A percentile compares a stretch with the other conserved stretches of the same genome.
Conservation (phyloP, 2,888 invertebrate genomes). For the Pegoplata infirma region DNA sequence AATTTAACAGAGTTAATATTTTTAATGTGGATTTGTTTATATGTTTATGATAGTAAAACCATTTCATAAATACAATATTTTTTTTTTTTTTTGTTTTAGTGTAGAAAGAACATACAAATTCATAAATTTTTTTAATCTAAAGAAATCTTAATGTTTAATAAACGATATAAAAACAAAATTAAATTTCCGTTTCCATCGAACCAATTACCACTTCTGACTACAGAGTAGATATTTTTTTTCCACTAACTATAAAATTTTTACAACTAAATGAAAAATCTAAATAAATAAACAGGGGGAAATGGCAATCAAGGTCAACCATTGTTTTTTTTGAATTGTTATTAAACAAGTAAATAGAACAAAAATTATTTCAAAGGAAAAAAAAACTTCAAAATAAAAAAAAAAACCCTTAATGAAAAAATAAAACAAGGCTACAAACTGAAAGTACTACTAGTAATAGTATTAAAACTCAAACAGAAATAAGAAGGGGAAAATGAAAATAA, state of each 20-base stretch:
- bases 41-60: no score
- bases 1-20: no score
- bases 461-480: background rate
- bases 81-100: no score
- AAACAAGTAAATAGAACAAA: background rate
- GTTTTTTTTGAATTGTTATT: conserved; percentile 4
- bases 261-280: conserved; percentile 4
- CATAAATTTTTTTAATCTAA: background rate
- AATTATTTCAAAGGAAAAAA: background rate
- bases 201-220: background rate
- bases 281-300: no score
- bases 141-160: conserved; percentile 13
- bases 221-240: background rate
- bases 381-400: background rate
- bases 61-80: no score
- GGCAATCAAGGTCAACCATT: conserved; percentile 21
- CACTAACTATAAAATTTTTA: background rate
- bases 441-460: conserved; percentile 4
- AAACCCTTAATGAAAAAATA: background rate
- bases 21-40: no score
- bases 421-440: conserved; percentile 4
- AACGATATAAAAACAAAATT: conserved; percentile 7
- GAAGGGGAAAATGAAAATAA: background rate
- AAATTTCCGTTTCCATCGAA: background rate
- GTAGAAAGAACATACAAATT: no score